Percentiles rank a stretch among this genome's conserved stretches.
Evolutionary conservation across 2,888 invertebrate species (phyloP).

Genomic region (Parapristionchus giblindavisi): DNA sequence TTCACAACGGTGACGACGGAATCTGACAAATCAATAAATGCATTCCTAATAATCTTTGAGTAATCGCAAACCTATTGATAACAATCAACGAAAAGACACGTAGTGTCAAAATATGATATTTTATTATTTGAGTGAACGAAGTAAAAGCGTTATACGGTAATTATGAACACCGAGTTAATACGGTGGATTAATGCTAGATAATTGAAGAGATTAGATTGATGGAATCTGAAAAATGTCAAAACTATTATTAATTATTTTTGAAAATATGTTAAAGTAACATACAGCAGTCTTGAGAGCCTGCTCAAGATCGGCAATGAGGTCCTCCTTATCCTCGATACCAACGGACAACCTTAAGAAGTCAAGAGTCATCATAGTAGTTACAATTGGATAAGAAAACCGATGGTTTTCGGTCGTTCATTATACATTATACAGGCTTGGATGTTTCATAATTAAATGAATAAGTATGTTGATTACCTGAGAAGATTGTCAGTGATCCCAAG

Average conservation of each 20-base stretch:
- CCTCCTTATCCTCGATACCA: conserved; percentile 86
- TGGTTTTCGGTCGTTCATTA: background rate
- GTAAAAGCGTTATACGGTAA: conserved; percentile 26
- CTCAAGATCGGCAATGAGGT: conserved; percentile 84
- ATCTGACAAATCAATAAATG: no score
- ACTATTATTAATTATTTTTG: no score
- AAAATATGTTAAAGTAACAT: no score
- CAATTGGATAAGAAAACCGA: background rate
- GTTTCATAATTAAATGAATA: background rate
- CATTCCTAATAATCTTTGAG: no score
- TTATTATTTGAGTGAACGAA: no score
- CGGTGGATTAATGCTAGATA: background rate
- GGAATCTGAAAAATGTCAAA: no score
- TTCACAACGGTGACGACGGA: no score
- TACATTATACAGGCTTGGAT: no score
- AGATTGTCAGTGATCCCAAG: conserved; percentile 86
- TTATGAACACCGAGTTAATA: conserved; percentile 13
- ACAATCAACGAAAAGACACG: no score
- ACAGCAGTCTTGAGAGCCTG: conserved; percentile 78
- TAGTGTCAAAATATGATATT: background rate
- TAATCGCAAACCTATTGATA: no score
- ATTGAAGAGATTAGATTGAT: conserved; percentile 30
- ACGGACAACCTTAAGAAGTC: conserved; percentile 79
- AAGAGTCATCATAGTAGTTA: background rate
- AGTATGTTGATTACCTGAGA: conserved; percentile 71